These are phyloP conservation scores for Xylota sylvarum DNA, from an alignment of 2,888 invertebrate species.

Conservation along the genomic window DNA sequence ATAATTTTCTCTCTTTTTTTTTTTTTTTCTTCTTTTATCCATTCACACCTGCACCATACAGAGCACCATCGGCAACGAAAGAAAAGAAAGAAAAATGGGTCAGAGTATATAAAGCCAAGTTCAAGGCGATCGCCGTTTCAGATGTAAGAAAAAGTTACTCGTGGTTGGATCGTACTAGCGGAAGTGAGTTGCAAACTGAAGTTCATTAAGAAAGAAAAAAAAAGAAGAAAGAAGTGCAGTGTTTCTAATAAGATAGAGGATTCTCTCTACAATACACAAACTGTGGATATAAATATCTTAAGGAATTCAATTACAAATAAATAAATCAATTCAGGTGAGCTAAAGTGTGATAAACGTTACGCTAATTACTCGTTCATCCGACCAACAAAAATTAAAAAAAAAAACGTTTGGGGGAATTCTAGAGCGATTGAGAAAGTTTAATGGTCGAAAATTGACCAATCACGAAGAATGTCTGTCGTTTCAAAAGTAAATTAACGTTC, in stretches of 20 bases:
- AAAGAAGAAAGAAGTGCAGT: constrained; percentile 34
- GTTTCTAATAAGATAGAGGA: constrained; percentile 20
- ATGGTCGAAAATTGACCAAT: constrained; percentile 49
- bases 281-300: constrained; percentile 50
- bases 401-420: constrained; percentile 12
- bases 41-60: constrained; percentile 67
- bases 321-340: constrained; percentile 64
- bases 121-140: constrained; percentile 90
- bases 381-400: background rate
- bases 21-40: constrained; percentile 45
- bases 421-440: constrained; percentile 56
- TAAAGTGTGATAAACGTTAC: constrained; percentile 15
- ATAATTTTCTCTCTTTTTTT: constrained; percentile 36
- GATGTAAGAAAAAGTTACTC: constrained; percentile 83
- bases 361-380: background rate
- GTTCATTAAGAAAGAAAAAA: constrained; percentile 1
- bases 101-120: constrained; percentile 93
- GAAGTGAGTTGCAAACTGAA: constrained; percentile 45
- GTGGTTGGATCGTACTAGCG: constrained; percentile 75
- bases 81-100: constrained; percentile 87
- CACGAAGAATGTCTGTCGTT: constrained; percentile 29
- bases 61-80: constrained; percentile 62
- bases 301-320: constrained; percentile 24
- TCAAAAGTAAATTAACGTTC: constrained; percentile 28
- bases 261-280: constrained; percentile 25